A percentile compares a stretch with the other conserved stretches of the same genome.
These are phyloP conservation scores for Pipra filicauda DNA, from an alignment of 2,113 vertebrate genomes.

Conservation along the genomic window DNA sequence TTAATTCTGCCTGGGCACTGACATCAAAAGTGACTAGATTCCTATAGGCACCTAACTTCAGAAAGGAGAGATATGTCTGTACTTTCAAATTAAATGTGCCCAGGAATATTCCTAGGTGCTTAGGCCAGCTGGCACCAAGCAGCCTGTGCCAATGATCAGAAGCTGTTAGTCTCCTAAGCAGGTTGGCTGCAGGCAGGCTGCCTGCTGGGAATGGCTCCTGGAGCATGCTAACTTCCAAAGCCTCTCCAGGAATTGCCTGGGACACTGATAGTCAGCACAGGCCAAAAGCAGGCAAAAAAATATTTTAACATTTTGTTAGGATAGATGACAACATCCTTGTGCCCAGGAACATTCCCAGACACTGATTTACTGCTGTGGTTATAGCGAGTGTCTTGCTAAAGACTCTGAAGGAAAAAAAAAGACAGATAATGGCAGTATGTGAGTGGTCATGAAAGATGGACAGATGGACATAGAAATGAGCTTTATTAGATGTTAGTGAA, in stretches of 20 bases:
- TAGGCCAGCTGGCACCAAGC: conserved; percentile 48
- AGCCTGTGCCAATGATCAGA: conserved; percentile 24
- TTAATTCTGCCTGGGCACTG: background rate
- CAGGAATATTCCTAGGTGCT: conserved; percentile 14
- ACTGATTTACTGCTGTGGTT: background rate
- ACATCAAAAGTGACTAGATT: conserved; percentile 40
- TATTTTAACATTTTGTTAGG: background rate
- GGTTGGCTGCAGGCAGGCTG: conserved; percentile 49
- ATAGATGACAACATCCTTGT: background rate
- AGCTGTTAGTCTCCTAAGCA: conserved; percentile 46
- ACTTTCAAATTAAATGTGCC: conserved; percentile 7
- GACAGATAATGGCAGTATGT: background rate
- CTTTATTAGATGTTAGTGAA: background rate
- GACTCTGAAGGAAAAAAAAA: background rate
- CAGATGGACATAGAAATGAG: background rate
- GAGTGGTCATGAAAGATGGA: background rate
- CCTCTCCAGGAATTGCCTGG: conserved; percentile 34
- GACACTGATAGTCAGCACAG: background rate
- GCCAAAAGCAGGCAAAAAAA: background rate
- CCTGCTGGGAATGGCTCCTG: conserved; percentile 48
- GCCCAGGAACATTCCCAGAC: background rate
- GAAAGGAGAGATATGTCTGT: conserved; percentile 1
- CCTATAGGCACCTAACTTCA: conserved; percentile 41
- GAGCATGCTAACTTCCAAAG: conserved; percentile 32
- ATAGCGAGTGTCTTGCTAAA: background rate